Conservation (phyloP, 1,140 invertebrate species). For the Drosophila kikkawai region DNA sequence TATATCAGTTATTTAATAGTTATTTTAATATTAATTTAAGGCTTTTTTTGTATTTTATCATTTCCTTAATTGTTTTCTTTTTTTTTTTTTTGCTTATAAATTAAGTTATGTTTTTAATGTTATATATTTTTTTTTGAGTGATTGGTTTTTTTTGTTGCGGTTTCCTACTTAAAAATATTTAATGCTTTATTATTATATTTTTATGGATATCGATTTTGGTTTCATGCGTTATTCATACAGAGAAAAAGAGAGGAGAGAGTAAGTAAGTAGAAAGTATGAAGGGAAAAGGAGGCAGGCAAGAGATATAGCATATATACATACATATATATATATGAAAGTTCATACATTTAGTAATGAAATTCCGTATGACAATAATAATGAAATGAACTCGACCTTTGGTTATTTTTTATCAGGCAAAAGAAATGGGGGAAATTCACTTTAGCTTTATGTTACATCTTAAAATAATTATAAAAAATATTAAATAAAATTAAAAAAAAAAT, state of each 20-base stretch:
- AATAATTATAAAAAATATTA: neutral
- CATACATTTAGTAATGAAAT: constrained; percentile 12
- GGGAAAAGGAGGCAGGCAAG: constrained; percentile 6
- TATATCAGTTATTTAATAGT: constrained; percentile 34
- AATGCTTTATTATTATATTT: constrained; percentile 22
- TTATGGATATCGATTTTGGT: constrained; percentile 40
- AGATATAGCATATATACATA: neutral
- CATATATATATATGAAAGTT: neutral
- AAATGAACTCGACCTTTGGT: constrained; percentile 15
- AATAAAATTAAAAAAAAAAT: neutral
- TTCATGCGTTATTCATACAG: constrained; percentile 66
- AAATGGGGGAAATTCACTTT: neutral
- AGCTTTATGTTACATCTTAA: neutral
- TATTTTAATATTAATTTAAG: constrained; percentile 42
- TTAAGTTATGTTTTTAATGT: constrained; percentile 61
- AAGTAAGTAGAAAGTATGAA: constrained; percentile 1
- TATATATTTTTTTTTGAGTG: constrained; percentile 25
- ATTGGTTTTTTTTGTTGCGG: constrained; percentile 6
- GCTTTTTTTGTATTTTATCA: constrained; percentile 19
- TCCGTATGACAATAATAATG: neutral
- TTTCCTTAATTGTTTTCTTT: constrained; percentile 5
- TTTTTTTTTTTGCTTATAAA: constrained; percentile 36
- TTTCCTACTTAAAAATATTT: constrained; percentile 58
- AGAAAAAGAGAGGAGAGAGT: neutral
- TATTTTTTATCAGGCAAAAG: constrained; percentile 2